Base-by-base conservation (phyloP, 2,888 invertebrate genomes). In the Dynastes grantii region DNA sequence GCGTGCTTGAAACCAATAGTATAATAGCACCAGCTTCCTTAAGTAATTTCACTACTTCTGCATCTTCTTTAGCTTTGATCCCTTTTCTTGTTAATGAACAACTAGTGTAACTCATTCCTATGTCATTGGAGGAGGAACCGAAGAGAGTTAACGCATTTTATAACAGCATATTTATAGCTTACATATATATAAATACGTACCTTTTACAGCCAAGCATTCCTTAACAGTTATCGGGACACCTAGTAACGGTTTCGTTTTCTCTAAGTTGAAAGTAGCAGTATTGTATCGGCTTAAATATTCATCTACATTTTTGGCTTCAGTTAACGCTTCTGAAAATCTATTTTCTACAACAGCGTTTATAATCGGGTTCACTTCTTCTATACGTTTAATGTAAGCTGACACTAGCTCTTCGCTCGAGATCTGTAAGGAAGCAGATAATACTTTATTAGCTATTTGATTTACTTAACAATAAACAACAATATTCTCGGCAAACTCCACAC, bases 161-260 rank as follows among this genome's bases (percentile, higher is more conserved):
- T 22, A 22, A 22, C 22, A 22, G 22, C 22, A 22, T 22, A 22
- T 22, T 22, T 22, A 22, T 22, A 22, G 22, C 22, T 22, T 22
- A 22, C 22, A 22, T 32, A 32, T 32, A 5, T 5, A 5, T 32
- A 45, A 45, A 11, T 9, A 8, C 8, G 22, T 67, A 79, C 95
- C 96, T 91, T 94, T 92, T 1, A 96, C 92, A 68, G 92, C 92
- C 84, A 96, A 93, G 83, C 94, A 93, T 87, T 96, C 96, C 88
- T 97, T 97, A 0, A 96, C 93, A 5, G 96, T 95, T 80, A 97
- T 90, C 0, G 97, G 97, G 3, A 97, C 92, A 3, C 97, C 97
- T 9, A 96, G 89, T 79, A 97, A 89, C 0, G 96, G 96, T 82
- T 92, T 94, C 67, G 93, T 91, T 78, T 91, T 90, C 81, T 91